These are phyloP conservation scores for Tauraco hartlaubi DNA, from an alignment of 2,797 vertebrate species.

Conservation along the genomic window DNA sequence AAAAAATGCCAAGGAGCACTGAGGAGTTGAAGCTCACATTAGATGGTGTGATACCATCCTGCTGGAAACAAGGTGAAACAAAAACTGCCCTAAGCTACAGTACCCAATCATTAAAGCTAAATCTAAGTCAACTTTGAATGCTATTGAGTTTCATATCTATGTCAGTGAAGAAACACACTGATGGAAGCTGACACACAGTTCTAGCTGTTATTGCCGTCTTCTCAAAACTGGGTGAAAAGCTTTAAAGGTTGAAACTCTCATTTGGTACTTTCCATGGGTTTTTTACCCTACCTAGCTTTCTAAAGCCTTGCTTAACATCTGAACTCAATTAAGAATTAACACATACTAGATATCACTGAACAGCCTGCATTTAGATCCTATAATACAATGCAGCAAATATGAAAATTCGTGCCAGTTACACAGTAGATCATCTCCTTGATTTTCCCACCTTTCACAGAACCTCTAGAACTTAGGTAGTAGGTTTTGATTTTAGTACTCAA, in stretches of 20 bases:
- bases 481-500: not conserved
- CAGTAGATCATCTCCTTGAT: not conserved
- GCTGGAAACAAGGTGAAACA: not conserved
- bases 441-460: not conserved
- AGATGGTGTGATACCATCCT: not conserved
- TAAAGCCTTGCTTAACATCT: not conserved
- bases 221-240: not conserved
- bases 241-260: not conserved
- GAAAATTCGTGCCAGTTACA: not conserved
- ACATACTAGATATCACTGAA: not conserved
- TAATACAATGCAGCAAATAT: not conserved
- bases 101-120: not conserved
- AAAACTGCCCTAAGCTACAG: not conserved
- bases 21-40: not conserved
- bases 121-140: not conserved
- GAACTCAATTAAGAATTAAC: not conserved
- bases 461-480: not conserved
- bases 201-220: not conserved
- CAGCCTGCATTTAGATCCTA: not conserved
- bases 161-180: not conserved
- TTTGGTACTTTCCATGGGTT: not conserved
- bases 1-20: not conserved
- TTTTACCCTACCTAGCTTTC: not conserved
- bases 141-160: not conserved
- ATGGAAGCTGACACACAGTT: not conserved